Evolutionary conservation across 2,888 invertebrate genomes (phyloP).

Genomic region (Panopea generosa): DNA sequence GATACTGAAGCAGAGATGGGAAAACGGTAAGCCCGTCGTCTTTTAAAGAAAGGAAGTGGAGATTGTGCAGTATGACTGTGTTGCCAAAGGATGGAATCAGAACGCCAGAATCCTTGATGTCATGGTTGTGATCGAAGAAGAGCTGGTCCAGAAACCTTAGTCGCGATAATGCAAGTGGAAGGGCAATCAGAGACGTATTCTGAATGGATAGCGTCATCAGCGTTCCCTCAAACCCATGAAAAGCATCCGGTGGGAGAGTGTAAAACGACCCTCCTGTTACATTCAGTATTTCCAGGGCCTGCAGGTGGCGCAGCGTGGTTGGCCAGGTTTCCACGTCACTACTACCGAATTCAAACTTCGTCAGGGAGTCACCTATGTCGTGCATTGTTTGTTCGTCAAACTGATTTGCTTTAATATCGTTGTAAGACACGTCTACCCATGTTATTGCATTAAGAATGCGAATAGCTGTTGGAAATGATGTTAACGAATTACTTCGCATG

Average conservation of each 20-base stretch:
- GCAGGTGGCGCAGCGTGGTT: conserved; percentile 56
- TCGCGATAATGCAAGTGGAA: conserved; percentile 61
- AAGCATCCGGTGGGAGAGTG: conserved; percentile 61
- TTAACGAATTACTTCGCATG: conserved; percentile 51
- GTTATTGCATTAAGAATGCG: conserved; percentile 22
- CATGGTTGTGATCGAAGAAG: conserved; percentile 65
- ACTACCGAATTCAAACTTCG: conserved; percentile 54
- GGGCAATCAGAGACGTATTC: conserved; percentile 61
- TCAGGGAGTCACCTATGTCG: conserved; percentile 57
- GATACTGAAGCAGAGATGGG: conserved; percentile 54
- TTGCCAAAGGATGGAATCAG: conserved; percentile 60
- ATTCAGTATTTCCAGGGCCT: conserved; percentile 47
- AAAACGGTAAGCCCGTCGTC: conserved; percentile 66
- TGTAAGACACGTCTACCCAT: conserved; percentile 56
- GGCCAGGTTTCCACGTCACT: conserved; percentile 54
- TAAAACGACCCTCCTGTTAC: conserved; percentile 55
- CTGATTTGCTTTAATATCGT: conserved; percentile 48
- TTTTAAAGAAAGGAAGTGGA: conserved; percentile 50
- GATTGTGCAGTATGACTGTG: conserved; percentile 38
- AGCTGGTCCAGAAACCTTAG: conserved; percentile 49
- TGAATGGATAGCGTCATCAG: conserved; percentile 56
- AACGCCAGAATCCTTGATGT: conserved; percentile 63
- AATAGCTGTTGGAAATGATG: conserved; percentile 47
- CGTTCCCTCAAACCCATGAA: conserved; percentile 70
- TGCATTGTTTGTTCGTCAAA: conserved; percentile 58